Evolutionary conservation across 2,888 invertebrate species (phyloP).

Genomic region (Tuberolachnus salignus): DNA sequence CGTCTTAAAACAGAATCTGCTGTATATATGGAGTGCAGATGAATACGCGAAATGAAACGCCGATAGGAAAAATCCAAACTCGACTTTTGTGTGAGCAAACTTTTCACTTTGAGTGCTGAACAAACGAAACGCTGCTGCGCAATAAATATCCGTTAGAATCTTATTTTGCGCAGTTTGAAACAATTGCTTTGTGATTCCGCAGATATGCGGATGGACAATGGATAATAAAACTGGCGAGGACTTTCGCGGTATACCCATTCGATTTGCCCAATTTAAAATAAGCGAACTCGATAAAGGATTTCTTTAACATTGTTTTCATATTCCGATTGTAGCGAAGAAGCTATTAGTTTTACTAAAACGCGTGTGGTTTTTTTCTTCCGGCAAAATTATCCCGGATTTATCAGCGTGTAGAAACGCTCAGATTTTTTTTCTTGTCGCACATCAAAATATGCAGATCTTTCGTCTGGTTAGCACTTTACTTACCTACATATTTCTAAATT

Average conservation of each 20-base stretch:
- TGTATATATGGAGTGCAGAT: background rate
- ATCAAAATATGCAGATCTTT: no score
- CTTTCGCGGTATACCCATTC: conserved; percentile 15
- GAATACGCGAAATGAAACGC: conserved; percentile 9
- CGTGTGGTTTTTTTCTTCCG: background rate
- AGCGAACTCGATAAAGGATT: background rate
- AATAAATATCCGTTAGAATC: conserved; percentile 29
- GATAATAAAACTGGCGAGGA: background rate
- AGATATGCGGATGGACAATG: conserved; percentile 13
- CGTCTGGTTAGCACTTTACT: no score
- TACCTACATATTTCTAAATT: no score
- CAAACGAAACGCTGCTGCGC: conserved; percentile 19
- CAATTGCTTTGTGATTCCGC: conserved; percentile 23
- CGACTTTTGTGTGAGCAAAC: conserved; percentile 28
- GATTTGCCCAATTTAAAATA: conserved; percentile 30
- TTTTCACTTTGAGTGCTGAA: conserved; percentile 24
- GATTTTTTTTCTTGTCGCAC: no score
- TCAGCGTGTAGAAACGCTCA: no score
- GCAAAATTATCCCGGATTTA: no score
- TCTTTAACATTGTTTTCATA: no score
- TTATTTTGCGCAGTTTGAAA: conserved; percentile 26
- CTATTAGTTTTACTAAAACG: no score
- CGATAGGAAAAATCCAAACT: background rate
- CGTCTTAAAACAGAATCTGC: background rate
- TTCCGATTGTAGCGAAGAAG: no score